Conservation (phyloP, 2,113 vertebrate species). For the Nesoenas mayeri region DNA sequence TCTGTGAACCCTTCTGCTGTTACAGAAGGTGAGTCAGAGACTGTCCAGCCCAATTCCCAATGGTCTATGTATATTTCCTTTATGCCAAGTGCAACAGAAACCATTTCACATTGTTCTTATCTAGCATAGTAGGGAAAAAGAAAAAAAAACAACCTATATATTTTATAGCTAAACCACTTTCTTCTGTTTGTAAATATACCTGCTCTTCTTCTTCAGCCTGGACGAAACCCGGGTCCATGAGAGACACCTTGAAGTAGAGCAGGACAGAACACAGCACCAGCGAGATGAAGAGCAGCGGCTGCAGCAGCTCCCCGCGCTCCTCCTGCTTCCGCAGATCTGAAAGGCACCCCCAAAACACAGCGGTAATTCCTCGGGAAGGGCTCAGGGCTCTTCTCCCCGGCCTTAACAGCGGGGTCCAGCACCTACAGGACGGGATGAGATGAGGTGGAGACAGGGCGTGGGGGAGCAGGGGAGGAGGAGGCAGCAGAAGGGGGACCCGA, state of each 20-base stretch:
- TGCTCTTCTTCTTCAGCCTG: constrained; percentile 61
- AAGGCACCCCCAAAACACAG: neutral
- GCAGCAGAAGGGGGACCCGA: neutral
- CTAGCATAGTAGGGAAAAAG: neutral
- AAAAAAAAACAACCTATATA: neutral
- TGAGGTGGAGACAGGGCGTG: neutral
- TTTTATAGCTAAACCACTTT: neutral
- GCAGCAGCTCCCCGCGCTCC: constrained; percentile 78
- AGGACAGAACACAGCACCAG: constrained; percentile 86
- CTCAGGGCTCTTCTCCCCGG: neutral
- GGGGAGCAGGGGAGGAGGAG: neutral
- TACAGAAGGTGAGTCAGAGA: neutral
- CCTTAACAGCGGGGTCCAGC: neutral
- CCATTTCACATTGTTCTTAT: neutral
- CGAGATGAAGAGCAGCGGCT: constrained; percentile 82
- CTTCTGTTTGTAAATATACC: neutral
- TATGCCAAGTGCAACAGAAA: neutral
- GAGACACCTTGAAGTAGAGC: constrained; percentile 90
- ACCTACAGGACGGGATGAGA: too few relatives aligned
- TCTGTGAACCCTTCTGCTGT: neutral
- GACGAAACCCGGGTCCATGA: constrained; percentile 96
- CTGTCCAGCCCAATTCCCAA: neutral
- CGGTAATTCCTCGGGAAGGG: neutral
- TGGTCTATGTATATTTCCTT: fast-evolving
- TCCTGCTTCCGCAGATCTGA: constrained; percentile 84